phyloP scores from a whole-genome alignment of 2,888 invertebrate species.

The Papilio elwesi region DNA sequence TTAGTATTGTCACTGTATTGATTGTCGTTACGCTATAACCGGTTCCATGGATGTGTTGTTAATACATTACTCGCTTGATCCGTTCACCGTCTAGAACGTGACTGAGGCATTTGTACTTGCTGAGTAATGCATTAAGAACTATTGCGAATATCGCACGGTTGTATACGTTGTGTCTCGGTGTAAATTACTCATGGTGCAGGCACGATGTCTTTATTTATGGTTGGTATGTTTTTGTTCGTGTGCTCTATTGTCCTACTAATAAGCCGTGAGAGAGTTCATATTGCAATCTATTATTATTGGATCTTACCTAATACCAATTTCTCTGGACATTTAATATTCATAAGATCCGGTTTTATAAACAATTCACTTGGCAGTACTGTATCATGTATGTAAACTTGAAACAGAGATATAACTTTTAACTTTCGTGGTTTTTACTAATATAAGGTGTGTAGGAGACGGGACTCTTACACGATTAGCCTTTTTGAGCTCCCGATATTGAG shows the following conservation, averaged over 20 bases:
- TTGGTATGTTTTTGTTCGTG: conserved; percentile 10
- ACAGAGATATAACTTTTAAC: too few species aligned
- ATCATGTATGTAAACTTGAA: too few species aligned
- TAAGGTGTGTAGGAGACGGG: too few species aligned
- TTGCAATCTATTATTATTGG: neutral
- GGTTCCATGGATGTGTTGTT: conserved; percentile 25
- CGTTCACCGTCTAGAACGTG: conserved; percentile 22
- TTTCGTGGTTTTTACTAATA: too few species aligned
- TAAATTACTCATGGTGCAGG: conserved; percentile 12
- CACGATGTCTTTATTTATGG: conserved; percentile 20
- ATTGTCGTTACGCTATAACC: conserved; percentile 26
- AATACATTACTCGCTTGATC: conserved; percentile 36
- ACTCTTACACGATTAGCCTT: too few species aligned
- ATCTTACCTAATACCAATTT: neutral
- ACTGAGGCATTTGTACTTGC: conserved; percentile 22
- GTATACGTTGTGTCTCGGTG: neutral
- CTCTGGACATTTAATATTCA: too few species aligned
- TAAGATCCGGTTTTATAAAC: neutral
- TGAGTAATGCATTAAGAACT: conserved; percentile 31
- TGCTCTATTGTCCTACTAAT: neutral
- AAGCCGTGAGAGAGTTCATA: conserved; percentile 16
- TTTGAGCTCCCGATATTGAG: too few species aligned
- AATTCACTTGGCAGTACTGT: neutral
- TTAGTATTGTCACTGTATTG: conserved; percentile 5
- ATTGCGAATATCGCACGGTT: conserved; percentile 13